Evolutionary conservation across 2,113 vertebrate species (phyloP).

Genomic region (Danionella cerebrum): DNA sequence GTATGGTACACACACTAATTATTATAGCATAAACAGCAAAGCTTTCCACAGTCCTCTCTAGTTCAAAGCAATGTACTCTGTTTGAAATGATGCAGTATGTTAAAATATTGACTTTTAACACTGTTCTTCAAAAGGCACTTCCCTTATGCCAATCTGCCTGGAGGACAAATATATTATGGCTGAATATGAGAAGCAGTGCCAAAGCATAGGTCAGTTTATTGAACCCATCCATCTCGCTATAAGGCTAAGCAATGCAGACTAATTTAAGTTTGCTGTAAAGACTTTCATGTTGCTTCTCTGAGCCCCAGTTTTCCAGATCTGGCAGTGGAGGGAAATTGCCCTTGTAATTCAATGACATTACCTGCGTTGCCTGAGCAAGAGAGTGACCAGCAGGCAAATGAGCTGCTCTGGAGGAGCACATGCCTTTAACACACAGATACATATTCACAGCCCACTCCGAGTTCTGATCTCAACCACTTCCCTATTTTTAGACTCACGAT

Average conservation of each 20-base stretch:
- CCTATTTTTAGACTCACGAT: neutral
- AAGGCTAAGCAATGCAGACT: neutral
- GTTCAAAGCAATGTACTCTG: neutral
- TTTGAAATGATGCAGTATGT: neutral
- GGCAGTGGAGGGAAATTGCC: conserved; percentile 4
- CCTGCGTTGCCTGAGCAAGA: neutral
- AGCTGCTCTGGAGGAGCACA: neutral
- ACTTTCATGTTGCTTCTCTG: neutral
- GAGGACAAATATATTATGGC: neutral
- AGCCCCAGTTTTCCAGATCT: neutral
- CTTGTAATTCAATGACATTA: conserved; percentile 17
- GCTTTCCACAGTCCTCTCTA: neutral
- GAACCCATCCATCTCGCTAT: conserved; percentile 6
- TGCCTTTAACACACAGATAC: neutral
- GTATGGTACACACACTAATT: no score
- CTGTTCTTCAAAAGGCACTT: neutral
- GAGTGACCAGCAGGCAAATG: neutral
- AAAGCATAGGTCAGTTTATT: conserved; percentile 12
- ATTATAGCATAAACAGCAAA: no score
- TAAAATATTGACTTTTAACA: neutral
- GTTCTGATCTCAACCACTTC: neutral
- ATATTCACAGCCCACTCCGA: neutral
- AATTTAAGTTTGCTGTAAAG: conserved; percentile 25
- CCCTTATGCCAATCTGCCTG: neutral
- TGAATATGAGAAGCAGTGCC: neutral